phyloP scores from a whole-genome alignment of 2,888 invertebrate species.

The Bugulina stolonifera region DNA sequence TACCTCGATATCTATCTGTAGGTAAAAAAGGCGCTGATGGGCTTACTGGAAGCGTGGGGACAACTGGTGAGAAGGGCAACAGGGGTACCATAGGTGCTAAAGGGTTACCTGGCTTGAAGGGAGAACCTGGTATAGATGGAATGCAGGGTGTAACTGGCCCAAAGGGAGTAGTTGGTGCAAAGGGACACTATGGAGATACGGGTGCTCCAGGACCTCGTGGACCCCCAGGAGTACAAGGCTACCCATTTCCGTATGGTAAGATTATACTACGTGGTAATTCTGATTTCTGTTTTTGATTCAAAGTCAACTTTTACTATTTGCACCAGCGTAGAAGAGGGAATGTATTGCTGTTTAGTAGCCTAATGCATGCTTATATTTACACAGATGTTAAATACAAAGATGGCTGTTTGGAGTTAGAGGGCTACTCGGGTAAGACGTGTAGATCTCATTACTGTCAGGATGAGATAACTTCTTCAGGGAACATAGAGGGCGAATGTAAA shows the following conservation, averaged over 20 bases:
- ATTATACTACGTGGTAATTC: too few relatives aligned
- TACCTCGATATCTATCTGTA: neutral
- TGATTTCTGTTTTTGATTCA: too few relatives aligned
- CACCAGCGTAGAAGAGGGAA: too few relatives aligned
- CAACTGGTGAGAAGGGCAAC: neutral
- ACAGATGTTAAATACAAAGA: neutral
- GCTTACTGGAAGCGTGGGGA: neutral
- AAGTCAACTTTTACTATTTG: too few relatives aligned
- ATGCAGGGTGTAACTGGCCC: neutral
- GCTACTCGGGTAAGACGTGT: neutral
- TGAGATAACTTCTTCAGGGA: neutral
- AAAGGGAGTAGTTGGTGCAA: neutral
- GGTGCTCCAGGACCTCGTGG: neutral
- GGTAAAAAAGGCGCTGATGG: neutral
- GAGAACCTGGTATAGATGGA: neutral
- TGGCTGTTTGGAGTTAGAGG: slow-evolving; percentile 15
- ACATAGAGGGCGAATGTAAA: neutral
- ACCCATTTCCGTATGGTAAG: slow-evolving; percentile 18
- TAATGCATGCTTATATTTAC: too few relatives aligned
- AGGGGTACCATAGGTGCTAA: neutral
- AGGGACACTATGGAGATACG: neutral
- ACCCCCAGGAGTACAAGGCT: neutral
- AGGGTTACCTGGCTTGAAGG: neutral
- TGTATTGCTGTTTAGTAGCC: too few relatives aligned
- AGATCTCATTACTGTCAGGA: slow-evolving; percentile 6